Conservation (phyloP, 2,888 invertebrate species). For the Horisme vitalbata region DNA sequence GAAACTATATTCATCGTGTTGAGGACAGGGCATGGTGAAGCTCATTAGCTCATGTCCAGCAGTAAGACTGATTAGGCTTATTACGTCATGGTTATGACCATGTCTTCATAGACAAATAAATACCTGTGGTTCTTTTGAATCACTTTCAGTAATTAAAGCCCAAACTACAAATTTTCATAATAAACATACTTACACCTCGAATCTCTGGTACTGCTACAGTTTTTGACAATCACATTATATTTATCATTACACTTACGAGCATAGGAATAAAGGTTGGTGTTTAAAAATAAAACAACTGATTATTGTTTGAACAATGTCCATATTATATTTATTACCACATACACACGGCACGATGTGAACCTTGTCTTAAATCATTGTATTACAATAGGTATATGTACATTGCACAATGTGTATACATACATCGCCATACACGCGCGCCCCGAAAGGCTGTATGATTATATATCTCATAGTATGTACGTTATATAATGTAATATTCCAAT, state of each 20-base stretch:
- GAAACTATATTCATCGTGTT: no score
- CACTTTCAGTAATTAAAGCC: no score
- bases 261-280: constrained; percentile 23
- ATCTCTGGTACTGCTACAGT: no score
- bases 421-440: constrained; percentile 86
- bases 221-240: no score
- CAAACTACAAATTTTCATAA: no score
- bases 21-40: no score
- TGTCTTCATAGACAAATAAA: no score
- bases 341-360: constrained; percentile 96
- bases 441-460: constrained; percentile 83
- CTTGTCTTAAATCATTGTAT: constrained; percentile 91
- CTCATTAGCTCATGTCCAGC: no score
- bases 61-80: no score
- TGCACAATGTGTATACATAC: constrained; percentile 88
- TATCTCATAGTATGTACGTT: constrained; percentile 83
- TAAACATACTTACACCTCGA: no score
- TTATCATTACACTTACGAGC: neutral
- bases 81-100: no score
- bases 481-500: constrained; percentile 83
- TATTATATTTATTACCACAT: constrained; percentile 94
- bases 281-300: constrained; percentile 78
- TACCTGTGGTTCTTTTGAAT: no score
- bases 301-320: constrained; percentile 93
- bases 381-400: constrained; percentile 88